A percentile compares a stretch with the other conserved stretches of the same genome.
Conservation (phyloP, 92 coral and sea anemone species). For the Phenganax stokvisi region DNA sequence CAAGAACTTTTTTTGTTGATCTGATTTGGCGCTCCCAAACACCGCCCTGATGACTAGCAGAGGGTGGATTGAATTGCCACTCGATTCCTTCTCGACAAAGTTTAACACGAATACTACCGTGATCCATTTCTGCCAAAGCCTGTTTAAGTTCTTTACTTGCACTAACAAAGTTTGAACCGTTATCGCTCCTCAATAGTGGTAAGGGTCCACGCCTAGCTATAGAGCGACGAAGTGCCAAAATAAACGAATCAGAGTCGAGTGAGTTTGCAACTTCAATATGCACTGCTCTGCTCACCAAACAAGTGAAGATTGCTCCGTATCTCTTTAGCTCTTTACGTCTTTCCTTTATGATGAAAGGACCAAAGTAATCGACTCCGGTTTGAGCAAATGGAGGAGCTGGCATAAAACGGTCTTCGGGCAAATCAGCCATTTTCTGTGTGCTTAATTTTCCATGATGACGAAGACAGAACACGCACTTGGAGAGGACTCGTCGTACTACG, state of each 20-base stretch:
- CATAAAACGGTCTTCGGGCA: constrained; percentile 48
- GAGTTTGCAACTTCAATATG: constrained; percentile 56
- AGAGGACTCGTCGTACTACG: constrained; percentile 52
- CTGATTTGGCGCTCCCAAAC: constrained; percentile 53
- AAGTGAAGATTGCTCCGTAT: constrained; percentile 53
- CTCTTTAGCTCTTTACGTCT: constrained; percentile 50
- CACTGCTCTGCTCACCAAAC: constrained; percentile 56
- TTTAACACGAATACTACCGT: constrained; percentile 40
- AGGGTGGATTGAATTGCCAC: constrained; percentile 53
- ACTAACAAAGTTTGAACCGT: constrained; percentile 54
- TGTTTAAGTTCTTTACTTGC: constrained; percentile 45
- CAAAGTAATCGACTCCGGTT: constrained; percentile 57
- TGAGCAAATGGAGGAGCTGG: constrained; percentile 60
- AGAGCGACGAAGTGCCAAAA: constrained; percentile 53
- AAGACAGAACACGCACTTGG: constrained; percentile 57
- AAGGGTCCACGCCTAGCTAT: constrained; percentile 58
- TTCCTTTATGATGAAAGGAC: constrained; percentile 47
- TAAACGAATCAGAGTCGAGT: constrained; percentile 50
- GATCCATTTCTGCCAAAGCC: constrained; percentile 52
- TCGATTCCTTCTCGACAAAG: constrained; percentile 45
- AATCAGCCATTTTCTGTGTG: constrained; percentile 61
- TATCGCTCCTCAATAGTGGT: constrained; percentile 47
- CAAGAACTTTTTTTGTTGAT: constrained; percentile 44
- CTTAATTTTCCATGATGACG: constrained; percentile 44
- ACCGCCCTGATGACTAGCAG: constrained; percentile 57